Percentiles rank a stretch among this genome's conserved stretches.
These are phyloP conservation scores for Dendropsophus ebraccatus DNA, from an alignment of 2,113 vertebrate genomes.

Conservation along the genomic window DNA sequence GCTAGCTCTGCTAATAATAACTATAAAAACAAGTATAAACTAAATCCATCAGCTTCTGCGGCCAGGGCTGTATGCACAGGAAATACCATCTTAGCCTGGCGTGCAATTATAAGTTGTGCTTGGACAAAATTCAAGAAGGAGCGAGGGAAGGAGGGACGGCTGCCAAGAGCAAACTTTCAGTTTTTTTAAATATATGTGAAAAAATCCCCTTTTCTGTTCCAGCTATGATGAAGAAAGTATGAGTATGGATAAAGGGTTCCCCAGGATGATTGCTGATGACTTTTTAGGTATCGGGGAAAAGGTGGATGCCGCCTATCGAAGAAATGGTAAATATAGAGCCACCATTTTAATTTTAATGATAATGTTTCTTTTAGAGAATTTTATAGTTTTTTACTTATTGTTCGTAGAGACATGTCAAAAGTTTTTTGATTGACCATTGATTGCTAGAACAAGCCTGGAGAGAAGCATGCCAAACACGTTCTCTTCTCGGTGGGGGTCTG, in stretches of 20 bases:
- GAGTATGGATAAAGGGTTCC: slow-evolving; percentile 83
- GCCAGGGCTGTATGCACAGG: not conserved
- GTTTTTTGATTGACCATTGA: too few species aligned
- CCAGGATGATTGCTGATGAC: slow-evolving; percentile 80
- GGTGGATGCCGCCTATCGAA: slow-evolving; percentile 85
- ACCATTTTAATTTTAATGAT: not conserved
- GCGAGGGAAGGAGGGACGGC: not conserved
- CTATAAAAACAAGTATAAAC: too few species aligned
- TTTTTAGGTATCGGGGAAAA: slow-evolving; percentile 89
- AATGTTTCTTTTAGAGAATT: too few species aligned
- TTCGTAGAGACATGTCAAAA: too few species aligned
- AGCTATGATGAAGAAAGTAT: slow-evolving; percentile 84
- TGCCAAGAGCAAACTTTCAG: not conserved
- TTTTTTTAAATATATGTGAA: not conserved
- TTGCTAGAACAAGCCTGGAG: too few species aligned
- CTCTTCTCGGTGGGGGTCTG: too few species aligned
- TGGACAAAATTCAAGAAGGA: not conserved
- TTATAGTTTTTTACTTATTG: too few species aligned
- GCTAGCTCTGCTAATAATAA: too few species aligned
- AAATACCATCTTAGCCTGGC: not conserved
- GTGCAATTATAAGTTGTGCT: not conserved
- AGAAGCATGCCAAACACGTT: too few species aligned
- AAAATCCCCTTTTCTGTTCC: slow-evolving; percentile 55
- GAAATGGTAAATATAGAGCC: slow-evolving; percentile 75
- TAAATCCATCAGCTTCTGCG: not conserved